These are phyloP conservation scores for Aphidius ervi DNA, from an alignment of 1,140 invertebrate species.

Conservation along the genomic window DNA sequence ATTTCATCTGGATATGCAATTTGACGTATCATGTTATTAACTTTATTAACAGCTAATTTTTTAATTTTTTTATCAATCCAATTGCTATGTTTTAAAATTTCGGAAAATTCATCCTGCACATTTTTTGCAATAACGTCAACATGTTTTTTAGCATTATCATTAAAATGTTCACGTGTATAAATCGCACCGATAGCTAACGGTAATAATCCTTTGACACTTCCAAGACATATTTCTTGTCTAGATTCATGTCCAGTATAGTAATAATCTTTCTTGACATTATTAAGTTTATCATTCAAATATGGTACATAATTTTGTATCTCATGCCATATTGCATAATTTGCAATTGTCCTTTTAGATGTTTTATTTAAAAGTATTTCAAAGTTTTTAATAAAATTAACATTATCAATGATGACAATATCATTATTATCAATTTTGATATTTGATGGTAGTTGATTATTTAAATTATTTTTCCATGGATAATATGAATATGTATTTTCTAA, in stretches of 20 bases:
- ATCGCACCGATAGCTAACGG: too few relatives aligned
- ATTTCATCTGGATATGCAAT: constrained; percentile 54
- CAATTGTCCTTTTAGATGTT: constrained; percentile 52
- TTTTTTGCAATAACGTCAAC: not conserved
- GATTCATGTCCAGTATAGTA: too few relatives aligned
- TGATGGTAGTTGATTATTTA: too few relatives aligned
- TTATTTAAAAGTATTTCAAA: constrained; percentile 59
- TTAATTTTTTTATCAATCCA: constrained; percentile 62
- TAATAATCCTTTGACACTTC: too few relatives aligned
- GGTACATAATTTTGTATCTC: not conserved
- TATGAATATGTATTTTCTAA: too few relatives aligned
- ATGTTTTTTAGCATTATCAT: too few relatives aligned
- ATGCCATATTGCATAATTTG: constrained; percentile 43
- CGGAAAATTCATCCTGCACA: not conserved
- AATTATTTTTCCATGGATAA: too few relatives aligned
- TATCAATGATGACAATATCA: too few relatives aligned
- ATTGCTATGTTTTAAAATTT: constrained; percentile 30
- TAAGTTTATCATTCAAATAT: not conserved
- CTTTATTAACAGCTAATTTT: constrained; percentile 41
- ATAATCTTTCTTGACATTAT: too few relatives aligned
- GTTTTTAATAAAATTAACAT: constrained; percentile 26
- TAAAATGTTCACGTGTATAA: too few relatives aligned
- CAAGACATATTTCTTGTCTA: too few relatives aligned
- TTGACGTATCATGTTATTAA: constrained; percentile 41
- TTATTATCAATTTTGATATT: too few relatives aligned